Base-by-base conservation (phyloP, 2,797 vertebrate genomes). In the Eulemur albifrons region DNA sequence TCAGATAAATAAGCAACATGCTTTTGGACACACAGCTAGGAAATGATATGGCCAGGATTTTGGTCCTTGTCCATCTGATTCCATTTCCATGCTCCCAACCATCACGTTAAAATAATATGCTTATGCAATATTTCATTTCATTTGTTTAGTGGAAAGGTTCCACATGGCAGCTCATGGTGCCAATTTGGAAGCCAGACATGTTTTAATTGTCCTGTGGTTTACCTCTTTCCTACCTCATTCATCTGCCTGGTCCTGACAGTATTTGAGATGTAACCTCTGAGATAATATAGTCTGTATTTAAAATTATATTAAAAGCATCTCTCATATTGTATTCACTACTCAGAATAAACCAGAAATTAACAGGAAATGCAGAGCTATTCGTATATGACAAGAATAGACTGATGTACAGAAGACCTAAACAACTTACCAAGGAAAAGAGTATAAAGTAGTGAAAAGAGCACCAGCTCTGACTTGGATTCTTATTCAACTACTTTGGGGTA, bases 231-330 rank as follows among this genome's bases (percentile, higher is more conserved):
- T 10, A 48, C 5, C 5, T 83, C 79, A 59, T 69, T 93, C 45
- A 72, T 70, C 63, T 84, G 30, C n/a, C 38, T 57, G 23, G 35
- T 27, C 40, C 48, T 79, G n/a, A 75, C 43, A n/a, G 1, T 69
- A 75, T 43, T 43, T 67, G 40, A 88, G 27, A 30, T 81, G 23
- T 10, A 76, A 43, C 13, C 45, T 88, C 52, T 90, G 25, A 96
- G 40, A 70, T n/a, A 87, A 80, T 14, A 30, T 54, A 54, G 18
- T 57, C 27, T 38, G 11, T 30, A 35, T 40, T 90, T 93, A 82
- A 94, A 90, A 72, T 73, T 57, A 77, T 77, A 90, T 92, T 83
- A 50, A 57, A 90, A 87, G 8, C 35, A 38, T 85, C 65, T 84
- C 54, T 93, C 23, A 48, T 67, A 30, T 38, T 75, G 21, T 67